Evolutionary conservation across 1,140 invertebrate genomes (phyloP), one percentile per base, ranked within the genome.

Genomic region (Caenorhabditis remanei): DNA sequence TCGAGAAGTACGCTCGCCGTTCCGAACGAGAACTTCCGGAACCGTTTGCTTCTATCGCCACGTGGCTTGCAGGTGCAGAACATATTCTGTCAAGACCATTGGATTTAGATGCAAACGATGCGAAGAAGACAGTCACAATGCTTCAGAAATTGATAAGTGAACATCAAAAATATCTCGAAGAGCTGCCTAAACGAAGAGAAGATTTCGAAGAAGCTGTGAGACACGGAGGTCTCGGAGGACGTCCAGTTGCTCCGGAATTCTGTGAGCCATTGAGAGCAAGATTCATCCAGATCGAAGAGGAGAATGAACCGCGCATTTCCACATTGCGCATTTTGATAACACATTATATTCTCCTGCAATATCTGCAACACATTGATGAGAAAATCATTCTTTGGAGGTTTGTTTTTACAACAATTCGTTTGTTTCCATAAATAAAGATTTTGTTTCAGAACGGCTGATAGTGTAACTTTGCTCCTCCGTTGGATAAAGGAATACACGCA

Each of bases 401-500:
- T 24, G 43, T 63, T 32, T 8, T 58, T 21, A n/a, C 55, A 40
- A 19, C 11, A 65, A 43, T 5, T 5, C n/a, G 8, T 58, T 58
- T 4, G 32, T 11, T 5, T 14, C n/a, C n/a, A n/a, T n/a, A n/a
- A n/a, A n/a, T n/a, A n/a, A 43, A 63, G 1, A 19, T 55, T 21
- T 4, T 53, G 40, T 84, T 86, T 55, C 75, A 86, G 85, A 86
- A 61, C 67, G 48, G 87, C 86, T 32, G 88, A 89, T 56, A 90
- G 88, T 46, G 71, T 89, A 24, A 58, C 83, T 21, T 55, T 85
- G 43, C 82, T 89, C 40, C 87, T 90, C 46, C 48, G 88, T 41
- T 88, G 88, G 84, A 88, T 89, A 43, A 88, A 88, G 82, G 87
- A 88, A 82, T 85, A 88, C 87, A 84, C 58, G n/a, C 87, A 88